Evolutionary conservation across 2,113 vertebrate species (phyloP).

Genomic region (Catharus minimus): DNA sequence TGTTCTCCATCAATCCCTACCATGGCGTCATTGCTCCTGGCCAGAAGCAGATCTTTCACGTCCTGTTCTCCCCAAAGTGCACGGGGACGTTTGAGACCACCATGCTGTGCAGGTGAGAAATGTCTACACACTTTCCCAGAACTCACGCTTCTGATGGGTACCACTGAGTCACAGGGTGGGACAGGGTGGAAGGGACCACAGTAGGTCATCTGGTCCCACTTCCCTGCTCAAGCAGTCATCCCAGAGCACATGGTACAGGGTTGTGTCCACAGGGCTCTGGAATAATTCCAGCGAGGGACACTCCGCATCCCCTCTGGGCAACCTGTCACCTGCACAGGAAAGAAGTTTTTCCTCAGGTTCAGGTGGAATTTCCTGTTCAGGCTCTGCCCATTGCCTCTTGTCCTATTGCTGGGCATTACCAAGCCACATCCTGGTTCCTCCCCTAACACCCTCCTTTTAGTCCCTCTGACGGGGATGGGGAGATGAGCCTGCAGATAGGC

Average conservation of each 20-base stretch:
- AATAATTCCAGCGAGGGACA: not conserved
- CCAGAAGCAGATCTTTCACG: conserved; percentile 69
- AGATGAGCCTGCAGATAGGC: not conserved
- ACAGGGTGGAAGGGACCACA: not conserved
- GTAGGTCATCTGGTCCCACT: not conserved
- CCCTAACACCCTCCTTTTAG: not conserved
- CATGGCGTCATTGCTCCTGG: conserved; percentile 71
- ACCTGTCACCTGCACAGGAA: not conserved
- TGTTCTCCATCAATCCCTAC: conserved; percentile 81
- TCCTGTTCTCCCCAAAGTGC: conserved; percentile 81
- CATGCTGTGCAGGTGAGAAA: conserved; percentile 85
- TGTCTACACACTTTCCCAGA: fast-evolving
- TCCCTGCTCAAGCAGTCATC: not conserved
- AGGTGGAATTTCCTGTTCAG: not conserved
- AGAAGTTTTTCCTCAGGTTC: not conserved
- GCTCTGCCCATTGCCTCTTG: not conserved
- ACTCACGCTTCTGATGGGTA: fast-evolving
- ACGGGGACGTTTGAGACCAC: conserved; percentile 74
- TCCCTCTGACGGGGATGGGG: not conserved
- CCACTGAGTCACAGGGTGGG: not conserved
- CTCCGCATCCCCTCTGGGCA: not conserved
- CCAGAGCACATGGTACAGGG: not conserved
- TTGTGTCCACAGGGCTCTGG: not conserved
- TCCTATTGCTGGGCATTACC: not conserved
- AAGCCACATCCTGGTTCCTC: not conserved